Conservation (phyloP, 2,888 invertebrate genomes). For the Lycocerus yunnanus region DNA sequence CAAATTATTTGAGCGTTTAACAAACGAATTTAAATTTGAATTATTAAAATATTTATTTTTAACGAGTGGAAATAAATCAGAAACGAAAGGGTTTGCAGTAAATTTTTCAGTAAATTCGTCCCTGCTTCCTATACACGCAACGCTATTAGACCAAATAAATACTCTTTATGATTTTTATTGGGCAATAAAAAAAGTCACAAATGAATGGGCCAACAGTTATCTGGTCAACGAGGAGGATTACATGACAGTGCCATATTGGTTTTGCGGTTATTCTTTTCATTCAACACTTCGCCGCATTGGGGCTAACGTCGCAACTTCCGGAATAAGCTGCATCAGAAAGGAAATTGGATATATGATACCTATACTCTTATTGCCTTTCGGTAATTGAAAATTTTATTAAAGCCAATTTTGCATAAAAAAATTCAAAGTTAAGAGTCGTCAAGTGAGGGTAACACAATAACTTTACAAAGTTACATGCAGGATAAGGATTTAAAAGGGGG, state of each 20-base stretch:
- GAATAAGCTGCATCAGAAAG: conserved; percentile 40
- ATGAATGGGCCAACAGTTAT: conserved; percentile 33
- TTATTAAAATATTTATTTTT: not conserved
- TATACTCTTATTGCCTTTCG: conserved; percentile 39
- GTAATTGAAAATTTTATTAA: conserved; percentile 14
- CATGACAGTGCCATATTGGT: conserved; percentile 50
- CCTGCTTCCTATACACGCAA: conserved; percentile 10
- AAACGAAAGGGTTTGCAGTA: not conserved
- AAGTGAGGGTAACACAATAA: not conserved
- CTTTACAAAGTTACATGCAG: not conserved
- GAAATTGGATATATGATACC: conserved; percentile 54
- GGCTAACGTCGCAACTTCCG: conserved; percentile 38
- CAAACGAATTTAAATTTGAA: not conserved
- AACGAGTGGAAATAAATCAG: not conserved
- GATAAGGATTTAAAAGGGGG: conserved; percentile 32
- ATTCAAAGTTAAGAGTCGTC: not conserved
- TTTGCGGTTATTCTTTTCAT: conserved; percentile 38
- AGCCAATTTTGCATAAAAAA: not conserved
- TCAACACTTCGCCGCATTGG: conserved; percentile 34
- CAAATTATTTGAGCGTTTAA: not conserved
- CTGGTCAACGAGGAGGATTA: conserved; percentile 41
- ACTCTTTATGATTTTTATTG: conserved; percentile 33
- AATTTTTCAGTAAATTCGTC: conserved; percentile 9
- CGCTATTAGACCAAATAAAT: conserved; percentile 31
- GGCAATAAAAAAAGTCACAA: conserved; percentile 38